phyloP scores from a whole-genome alignment of 2,888 invertebrate genomes.

The Caenorhabditis panamensis region DNA sequence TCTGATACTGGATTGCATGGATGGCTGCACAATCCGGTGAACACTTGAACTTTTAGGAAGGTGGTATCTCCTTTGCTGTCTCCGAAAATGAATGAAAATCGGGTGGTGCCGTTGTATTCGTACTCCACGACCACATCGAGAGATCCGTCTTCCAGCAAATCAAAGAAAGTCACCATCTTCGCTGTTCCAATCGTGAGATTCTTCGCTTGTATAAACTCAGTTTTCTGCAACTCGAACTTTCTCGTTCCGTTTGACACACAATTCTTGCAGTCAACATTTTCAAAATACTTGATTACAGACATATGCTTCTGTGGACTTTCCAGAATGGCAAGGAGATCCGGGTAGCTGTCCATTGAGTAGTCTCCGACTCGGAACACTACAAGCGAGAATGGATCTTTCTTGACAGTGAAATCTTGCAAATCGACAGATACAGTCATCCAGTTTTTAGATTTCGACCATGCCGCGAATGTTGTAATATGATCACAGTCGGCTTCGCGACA shows the following conservation, averaged over 20 bases:
- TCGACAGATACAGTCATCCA: slow-evolving; percentile 69
- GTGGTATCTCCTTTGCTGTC: slow-evolving; percentile 80
- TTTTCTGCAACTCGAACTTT: slow-evolving; percentile 66
- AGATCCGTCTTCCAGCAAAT: slow-evolving; percentile 78
- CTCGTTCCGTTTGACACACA: slow-evolving; percentile 70
- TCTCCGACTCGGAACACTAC: slow-evolving; percentile 79
- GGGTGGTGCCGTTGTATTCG: slow-evolving; percentile 39
- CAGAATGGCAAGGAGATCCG: slow-evolving; percentile 73
- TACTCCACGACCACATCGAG: slow-evolving; percentile 80
- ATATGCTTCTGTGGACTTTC: slow-evolving; percentile 30
- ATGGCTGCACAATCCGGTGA: slow-evolving; percentile 71
- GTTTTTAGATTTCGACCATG: slow-evolving; percentile 18
- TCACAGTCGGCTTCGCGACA: slow-evolving; percentile 69
- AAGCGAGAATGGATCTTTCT: slow-evolving; percentile 52
- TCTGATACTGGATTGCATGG: slow-evolving; percentile 56
- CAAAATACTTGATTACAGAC: slow-evolving; percentile 64
- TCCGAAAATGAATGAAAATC: slow-evolving; percentile 61
- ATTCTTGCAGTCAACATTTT: slow-evolving; percentile 69
- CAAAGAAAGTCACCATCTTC: slow-evolving; percentile 65
- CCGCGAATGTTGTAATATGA: slow-evolving; percentile 56
- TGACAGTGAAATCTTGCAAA: slow-evolving; percentile 62
- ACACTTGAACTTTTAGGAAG: slow-evolving; percentile 80
- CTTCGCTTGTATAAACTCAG: slow-evolving; percentile 61
- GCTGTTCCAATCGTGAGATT: slow-evolving; percentile 61
- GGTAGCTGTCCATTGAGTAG: slow-evolving; percentile 77